Conservation (phyloP, 2,797 vertebrate species). For the Pangasius djambal region DNA sequence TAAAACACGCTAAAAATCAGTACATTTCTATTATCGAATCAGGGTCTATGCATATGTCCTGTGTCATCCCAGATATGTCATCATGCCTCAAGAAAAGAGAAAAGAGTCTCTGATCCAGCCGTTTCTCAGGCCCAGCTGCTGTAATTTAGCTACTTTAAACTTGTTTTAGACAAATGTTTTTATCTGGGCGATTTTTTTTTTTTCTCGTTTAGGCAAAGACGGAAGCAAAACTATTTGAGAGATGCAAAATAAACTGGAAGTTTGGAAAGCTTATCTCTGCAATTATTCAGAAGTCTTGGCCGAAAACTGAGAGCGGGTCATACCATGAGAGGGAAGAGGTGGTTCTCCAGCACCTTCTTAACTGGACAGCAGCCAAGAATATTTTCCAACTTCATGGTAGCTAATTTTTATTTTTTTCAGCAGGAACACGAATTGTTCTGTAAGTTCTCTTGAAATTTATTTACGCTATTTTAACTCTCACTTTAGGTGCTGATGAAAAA, state of each 20-base stretch:
- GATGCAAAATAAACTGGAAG: conserved; percentile 60
- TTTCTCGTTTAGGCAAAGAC: conserved; percentile 65
- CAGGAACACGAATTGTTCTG: not conserved
- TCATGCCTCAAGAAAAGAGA: not conserved
- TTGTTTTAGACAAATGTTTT: not conserved
- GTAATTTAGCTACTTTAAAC: not conserved
- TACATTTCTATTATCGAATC: not conserved
- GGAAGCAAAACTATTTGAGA: conserved; percentile 66
- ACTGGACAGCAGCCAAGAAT: conserved; percentile 79
- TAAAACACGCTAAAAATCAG: not conserved
- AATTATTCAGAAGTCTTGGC: conserved; percentile 88
- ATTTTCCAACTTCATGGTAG: conserved; percentile 83
- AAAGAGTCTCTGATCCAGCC: not conserved
- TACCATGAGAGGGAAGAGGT: conserved; percentile 62
- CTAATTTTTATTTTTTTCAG: not conserved
- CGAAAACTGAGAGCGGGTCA: conserved; percentile 58
- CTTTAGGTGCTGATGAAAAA: conserved; percentile 72
- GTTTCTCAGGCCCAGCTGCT: not conserved
- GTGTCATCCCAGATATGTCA: not conserved
- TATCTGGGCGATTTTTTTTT: not conserved
- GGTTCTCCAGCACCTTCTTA: conserved; percentile 81
- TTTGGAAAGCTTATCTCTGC: conserved; percentile 85
- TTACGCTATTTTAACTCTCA: conserved; percentile 20
- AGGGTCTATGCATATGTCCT: no score
- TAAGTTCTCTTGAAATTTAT: not conserved